Conservation (phyloP, 2,888 invertebrate species). For the Laspeyria flexula region DNA sequence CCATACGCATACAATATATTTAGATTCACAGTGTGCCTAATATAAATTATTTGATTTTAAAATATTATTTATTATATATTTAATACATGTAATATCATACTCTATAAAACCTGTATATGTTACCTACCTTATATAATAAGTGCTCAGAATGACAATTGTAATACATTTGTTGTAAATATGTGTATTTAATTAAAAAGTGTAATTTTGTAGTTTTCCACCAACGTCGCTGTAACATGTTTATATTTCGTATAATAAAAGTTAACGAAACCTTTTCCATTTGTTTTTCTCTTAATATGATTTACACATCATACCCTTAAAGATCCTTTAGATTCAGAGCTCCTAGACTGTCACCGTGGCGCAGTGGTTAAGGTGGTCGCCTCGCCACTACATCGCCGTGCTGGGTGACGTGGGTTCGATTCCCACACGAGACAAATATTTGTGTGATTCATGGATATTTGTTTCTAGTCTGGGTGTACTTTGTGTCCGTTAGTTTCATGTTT, state of each 20-base stretch:
- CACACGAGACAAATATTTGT: too few relatives aligned
- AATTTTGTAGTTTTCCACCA: constrained; percentile 81
- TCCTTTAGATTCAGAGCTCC: too few relatives aligned
- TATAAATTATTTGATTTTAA: constrained; percentile 32
- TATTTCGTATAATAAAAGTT: constrained; percentile 77
- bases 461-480: too few relatives aligned
- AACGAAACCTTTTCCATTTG: constrained; percentile 53
- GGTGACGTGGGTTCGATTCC: too few relatives aligned
- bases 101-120: constrained; percentile 38
- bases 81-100: constrained; percentile 20
- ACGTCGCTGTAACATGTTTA: constrained; percentile 75
- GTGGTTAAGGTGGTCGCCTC: too few relatives aligned
- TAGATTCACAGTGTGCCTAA: constrained; percentile 49
- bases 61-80: constrained; percentile 28
- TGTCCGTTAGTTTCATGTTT: too few relatives aligned
- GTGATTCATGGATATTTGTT: too few relatives aligned
- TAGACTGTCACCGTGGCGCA: too few relatives aligned
- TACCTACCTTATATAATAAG: constrained; percentile 49
- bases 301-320: too few relatives aligned
- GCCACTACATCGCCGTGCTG: too few relatives aligned
- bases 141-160: constrained; percentile 41
- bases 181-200: constrained; percentile 62
- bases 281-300: too few relatives aligned
- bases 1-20: constrained; percentile 34
- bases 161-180: constrained; percentile 65